Evolutionary conservation across 2,888 invertebrate species (phyloP).

Genomic region (Chaetogeoica ovagalla): DNA sequence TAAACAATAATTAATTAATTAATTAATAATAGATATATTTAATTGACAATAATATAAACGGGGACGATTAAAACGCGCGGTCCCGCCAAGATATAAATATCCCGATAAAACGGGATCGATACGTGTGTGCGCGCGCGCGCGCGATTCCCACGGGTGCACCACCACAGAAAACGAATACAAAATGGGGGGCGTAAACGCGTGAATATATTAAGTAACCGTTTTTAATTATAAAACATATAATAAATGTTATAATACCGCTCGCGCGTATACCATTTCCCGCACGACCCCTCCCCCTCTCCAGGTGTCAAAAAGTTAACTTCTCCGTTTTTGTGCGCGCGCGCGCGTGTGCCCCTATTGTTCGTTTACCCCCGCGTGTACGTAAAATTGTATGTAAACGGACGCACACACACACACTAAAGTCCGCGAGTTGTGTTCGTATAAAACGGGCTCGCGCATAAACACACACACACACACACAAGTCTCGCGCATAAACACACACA

Average conservation of each 20-base stretch:
- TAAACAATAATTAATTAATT: too few species aligned
- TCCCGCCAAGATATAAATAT: slow-evolving; percentile 3
- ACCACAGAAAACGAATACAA: background rate
- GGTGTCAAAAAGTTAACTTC: slow-evolving; percentile 51
- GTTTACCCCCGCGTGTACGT: slow-evolving; percentile 21
- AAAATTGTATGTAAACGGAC: background rate
- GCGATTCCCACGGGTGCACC: slow-evolving; percentile 37
- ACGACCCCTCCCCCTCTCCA: background rate
- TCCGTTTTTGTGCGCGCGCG: slow-evolving; percentile 1
- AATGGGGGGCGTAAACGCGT: slow-evolving; percentile 49
- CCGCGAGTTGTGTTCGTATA: too few species aligned
- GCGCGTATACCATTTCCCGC: slow-evolving; percentile 28
- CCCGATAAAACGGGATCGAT: slow-evolving; percentile 7
- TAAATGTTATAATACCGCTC: too few species aligned
- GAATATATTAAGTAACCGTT: slow-evolving; percentile 48
- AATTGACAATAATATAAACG: background rate
- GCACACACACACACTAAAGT: background rate
- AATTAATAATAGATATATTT: too few species aligned
- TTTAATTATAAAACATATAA: slow-evolving; percentile 51
- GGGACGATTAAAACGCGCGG: slow-evolving; percentile 5
- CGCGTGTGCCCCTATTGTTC: slow-evolving; percentile 46
- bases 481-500: background rate
- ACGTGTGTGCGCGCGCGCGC: background rate
- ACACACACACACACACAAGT: background rate
- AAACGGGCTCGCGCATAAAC: background rate